These are phyloP conservation scores for Cariama cristata DNA, from an alignment of 2,113 vertebrate genomes.

Conservation along the genomic window DNA sequence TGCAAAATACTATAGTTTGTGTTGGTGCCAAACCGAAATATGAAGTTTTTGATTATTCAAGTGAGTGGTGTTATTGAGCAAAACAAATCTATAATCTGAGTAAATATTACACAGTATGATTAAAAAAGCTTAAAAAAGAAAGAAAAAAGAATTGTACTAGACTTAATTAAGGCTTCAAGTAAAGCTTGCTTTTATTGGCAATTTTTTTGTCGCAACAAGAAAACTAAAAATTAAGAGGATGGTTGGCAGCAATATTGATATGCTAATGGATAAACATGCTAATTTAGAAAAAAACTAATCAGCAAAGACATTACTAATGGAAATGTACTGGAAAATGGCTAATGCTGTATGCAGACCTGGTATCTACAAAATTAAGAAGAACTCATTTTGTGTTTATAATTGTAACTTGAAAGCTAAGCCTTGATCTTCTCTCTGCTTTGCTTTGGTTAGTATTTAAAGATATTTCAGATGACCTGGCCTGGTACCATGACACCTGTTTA, in stretches of 20 bases:
- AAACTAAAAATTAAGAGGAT: constrained; percentile 86
- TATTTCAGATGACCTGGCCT: constrained; percentile 38
- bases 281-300: constrained; percentile 87
- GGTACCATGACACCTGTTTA: background rate
- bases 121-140: constrained; percentile 72
- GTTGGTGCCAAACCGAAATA: constrained; percentile 50
- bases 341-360: constrained; percentile 82
- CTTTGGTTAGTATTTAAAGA: constrained; percentile 42
- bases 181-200: constrained; percentile 84
- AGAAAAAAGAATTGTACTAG: constrained; percentile 76
- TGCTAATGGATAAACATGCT: constrained; percentile 87
- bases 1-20: background rate
- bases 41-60: constrained; percentile 71
- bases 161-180: constrained; percentile 86
- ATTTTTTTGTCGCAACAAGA: constrained; percentile 82
- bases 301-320: constrained; percentile 86
- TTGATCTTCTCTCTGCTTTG: constrained; percentile 59
- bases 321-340: constrained; percentile 85
- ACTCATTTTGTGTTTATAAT: constrained; percentile 76
- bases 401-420: constrained; percentile 67
- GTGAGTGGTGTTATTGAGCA: constrained; percentile 73
- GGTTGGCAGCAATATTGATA: constrained; percentile 87
- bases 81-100: constrained; percentile 79
- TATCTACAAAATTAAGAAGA: constrained; percentile 78
- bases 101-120: constrained; percentile 82